Evolutionary conservation across 2,113 vertebrate species (phyloP).

Genomic region (Picathartes gymnocephalus): DNA sequence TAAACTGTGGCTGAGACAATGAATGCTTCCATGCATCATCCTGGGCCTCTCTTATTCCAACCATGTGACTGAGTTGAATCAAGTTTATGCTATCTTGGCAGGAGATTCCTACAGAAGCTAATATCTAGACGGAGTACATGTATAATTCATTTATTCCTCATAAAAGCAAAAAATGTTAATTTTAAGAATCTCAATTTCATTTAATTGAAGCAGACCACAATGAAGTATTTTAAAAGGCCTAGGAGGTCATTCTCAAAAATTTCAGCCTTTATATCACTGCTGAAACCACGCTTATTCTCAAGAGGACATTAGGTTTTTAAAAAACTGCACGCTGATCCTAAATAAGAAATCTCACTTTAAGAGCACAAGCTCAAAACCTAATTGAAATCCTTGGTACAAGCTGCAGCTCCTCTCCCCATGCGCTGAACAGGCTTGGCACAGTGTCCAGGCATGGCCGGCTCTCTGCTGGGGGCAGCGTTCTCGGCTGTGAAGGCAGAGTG

Average conservation of each 20-base stretch:
- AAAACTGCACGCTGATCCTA: neutral
- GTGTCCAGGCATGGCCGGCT: slow-evolving; percentile 67
- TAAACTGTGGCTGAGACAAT: neutral
- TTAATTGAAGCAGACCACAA: neutral
- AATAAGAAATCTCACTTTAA: neutral
- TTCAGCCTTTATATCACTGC: neutral
- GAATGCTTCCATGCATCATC: slow-evolving; percentile 8
- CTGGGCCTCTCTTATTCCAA: neutral
- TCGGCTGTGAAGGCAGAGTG: slow-evolving; percentile 83
- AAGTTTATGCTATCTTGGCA: slow-evolving; percentile 15
- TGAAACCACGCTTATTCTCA: neutral
- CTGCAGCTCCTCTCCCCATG: slow-evolving; percentile 39
- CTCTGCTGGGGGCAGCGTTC: slow-evolving; percentile 75
- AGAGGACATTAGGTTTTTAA: neutral
- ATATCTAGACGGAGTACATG: neutral
- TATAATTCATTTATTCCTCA: neutral
- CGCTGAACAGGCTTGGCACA: slow-evolving; percentile 76
- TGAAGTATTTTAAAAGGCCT: neutral
- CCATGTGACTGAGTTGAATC: slow-evolving; percentile 1
- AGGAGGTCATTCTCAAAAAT: neutral
- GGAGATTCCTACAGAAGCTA: neutral
- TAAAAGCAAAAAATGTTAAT: neutral
- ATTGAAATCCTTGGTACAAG: neutral
- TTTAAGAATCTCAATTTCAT: neutral
- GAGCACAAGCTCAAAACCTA: neutral